A percentile compares a stretch with the other conserved stretches of the same genome.
phyloP scores from a whole-genome alignment of 2,113 vertebrate genomes.

The Speoplatyrhinus poulsoni region DNA sequence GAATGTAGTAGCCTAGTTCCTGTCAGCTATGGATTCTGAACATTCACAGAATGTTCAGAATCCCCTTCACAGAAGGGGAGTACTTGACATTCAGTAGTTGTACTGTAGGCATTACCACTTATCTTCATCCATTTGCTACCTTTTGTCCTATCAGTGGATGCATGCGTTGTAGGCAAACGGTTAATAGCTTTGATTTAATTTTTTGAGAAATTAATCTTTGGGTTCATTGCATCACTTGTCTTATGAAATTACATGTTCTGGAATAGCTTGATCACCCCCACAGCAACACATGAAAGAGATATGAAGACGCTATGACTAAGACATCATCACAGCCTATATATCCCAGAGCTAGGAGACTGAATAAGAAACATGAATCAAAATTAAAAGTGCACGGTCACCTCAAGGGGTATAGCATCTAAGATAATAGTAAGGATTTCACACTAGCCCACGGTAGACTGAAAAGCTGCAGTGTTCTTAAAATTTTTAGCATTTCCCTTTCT shows the following conservation, averaged over 20 bases:
- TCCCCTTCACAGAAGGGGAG: too few species aligned
- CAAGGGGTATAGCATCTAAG: slow-evolving; percentile 1
- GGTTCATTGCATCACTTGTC: background rate
- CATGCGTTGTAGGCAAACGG: background rate
- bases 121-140: slow-evolving; percentile 1
- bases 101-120: slow-evolving; percentile 1
- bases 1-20: too few species aligned
- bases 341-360: slow-evolving; percentile 27
- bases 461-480: too few species aligned
- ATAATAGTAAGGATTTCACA: too few species aligned
- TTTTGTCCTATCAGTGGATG: slow-evolving; percentile 13
- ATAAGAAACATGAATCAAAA: slow-evolving; percentile 33
- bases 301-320: slow-evolving; percentile 44
- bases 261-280: slow-evolving; percentile 7
- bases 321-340: slow-evolving; percentile 34
- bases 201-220: background rate
- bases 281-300: slow-evolving; percentile 11
- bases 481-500: too few species aligned
- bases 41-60: slow-evolving; percentile 19
- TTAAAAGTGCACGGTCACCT: slow-evolving; percentile 30
- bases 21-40: background rate
- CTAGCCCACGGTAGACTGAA: too few species aligned
- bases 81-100: background rate
- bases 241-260: slow-evolving; percentile 9
- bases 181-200: background rate